phyloP scores from a whole-genome alignment of 2,888 invertebrate species.

The Subacronicta megacephala region DNA sequence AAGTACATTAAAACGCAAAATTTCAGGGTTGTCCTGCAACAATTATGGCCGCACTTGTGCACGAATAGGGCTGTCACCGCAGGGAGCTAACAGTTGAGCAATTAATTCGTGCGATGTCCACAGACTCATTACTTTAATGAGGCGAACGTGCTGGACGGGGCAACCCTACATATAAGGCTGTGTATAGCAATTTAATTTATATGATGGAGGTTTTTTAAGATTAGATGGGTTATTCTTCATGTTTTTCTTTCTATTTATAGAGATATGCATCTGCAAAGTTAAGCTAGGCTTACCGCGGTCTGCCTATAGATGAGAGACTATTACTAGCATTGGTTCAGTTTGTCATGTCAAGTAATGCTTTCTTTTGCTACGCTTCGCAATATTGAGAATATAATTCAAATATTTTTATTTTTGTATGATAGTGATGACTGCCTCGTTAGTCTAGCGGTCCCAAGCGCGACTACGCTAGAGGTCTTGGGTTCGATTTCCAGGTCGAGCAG shows the following conservation, averaged over 20 bases:
- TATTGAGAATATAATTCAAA: too few relatives aligned
- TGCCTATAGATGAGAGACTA: too few relatives aligned
- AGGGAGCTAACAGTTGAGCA: conserved; percentile 60
- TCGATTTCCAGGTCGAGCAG: too few relatives aligned
- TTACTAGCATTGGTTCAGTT: too few relatives aligned
- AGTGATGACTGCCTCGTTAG: too few relatives aligned
- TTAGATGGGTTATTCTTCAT: conserved; percentile 20
- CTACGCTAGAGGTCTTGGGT: too few relatives aligned
- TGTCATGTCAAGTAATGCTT: too few relatives aligned
- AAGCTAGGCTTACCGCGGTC: too few relatives aligned
- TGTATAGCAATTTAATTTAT: conserved; percentile 42
- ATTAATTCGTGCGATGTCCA: conserved; percentile 76
- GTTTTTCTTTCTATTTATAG: conserved; percentile 15
- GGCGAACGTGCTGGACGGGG: conserved; percentile 65
- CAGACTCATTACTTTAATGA: conserved; percentile 81
- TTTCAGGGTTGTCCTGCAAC: conserved; percentile 41
- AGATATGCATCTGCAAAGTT: too few relatives aligned
- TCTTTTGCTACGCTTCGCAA: too few relatives aligned
- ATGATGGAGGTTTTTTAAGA: conserved; percentile 35
- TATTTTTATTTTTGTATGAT: too few relatives aligned
- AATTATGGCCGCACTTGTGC: conserved; percentile 47
- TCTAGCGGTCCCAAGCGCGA: too few relatives aligned
- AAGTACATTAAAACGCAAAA: conserved; percentile 51
- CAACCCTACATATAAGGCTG: conserved; percentile 59
- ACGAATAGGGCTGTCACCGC: conserved; percentile 54